Conservation (phyloP, 53 echinoderm and acorn worm species). For the Pentamera pediparva region DNA sequence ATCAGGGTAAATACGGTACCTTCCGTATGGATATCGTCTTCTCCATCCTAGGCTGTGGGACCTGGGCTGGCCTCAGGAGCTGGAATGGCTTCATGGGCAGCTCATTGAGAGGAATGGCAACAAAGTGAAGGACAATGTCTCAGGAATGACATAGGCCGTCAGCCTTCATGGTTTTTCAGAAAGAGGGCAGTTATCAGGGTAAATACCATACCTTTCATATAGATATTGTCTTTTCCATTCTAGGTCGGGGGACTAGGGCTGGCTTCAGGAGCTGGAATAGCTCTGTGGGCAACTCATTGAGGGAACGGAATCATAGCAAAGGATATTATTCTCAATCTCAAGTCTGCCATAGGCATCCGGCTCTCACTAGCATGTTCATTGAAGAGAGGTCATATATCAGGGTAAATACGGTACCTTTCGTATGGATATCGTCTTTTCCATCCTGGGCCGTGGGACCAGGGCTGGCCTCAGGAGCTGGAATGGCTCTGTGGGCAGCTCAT, state of each 20-base stretch:
- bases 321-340: too few relatives aligned
- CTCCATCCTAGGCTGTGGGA: slow-evolving; percentile 51
- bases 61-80: slow-evolving; percentile 43
- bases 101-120: slow-evolving; percentile 57
- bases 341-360: too few relatives aligned
- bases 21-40: slow-evolving; percentile 67
- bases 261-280: slow-evolving; percentile 60
- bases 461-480: slow-evolving; percentile 58
- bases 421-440: slow-evolving; percentile 70
- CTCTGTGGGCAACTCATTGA: slow-evolving; percentile 67
- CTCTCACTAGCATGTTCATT: too few relatives aligned
- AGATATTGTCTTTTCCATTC: slow-evolving; percentile 65
- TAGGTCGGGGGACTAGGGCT: slow-evolving; percentile 50
- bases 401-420: slow-evolving; percentile 46
- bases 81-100: slow-evolving; percentile 67
- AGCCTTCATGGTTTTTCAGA: too few relatives aligned
- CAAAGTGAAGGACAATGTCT: too few relatives aligned
- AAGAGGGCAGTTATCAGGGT: too few relatives aligned
- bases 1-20: slow-evolving; percentile 7
- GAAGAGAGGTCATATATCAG: too few relatives aligned
- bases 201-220: slow-evolving; percentile 58
- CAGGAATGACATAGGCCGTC: too few relatives aligned
- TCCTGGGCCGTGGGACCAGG: slow-evolving; percentile 51
- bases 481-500: slow-evolving; percentile 74
- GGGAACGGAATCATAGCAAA: too few relatives aligned